Percentiles rank a stretch among this genome's conserved stretches.
Conservation (phyloP, 2,113 vertebrate genomes). For the Cololabis saira region DNA sequence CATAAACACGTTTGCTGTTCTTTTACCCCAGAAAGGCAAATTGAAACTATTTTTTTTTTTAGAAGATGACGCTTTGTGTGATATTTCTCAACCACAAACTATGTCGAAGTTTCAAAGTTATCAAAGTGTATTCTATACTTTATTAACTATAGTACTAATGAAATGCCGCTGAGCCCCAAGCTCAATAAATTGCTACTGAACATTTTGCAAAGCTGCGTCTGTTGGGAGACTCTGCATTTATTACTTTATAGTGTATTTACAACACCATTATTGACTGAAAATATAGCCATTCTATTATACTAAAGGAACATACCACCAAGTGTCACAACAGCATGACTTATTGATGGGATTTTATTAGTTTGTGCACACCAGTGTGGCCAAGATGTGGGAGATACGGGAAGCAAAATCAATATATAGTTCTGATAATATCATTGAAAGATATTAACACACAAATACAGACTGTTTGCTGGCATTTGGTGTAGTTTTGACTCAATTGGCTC, state of each 20-base stretch:
- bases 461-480: not conserved
- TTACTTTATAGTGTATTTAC: not conserved
- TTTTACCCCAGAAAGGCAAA: conserved; percentile 23
- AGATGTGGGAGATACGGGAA: not conserved
- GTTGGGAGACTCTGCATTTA: conserved; percentile 1
- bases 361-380: not conserved
- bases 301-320: not conserved
- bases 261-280: conserved; percentile 2
- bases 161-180: not conserved
- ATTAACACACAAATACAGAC: not conserved
- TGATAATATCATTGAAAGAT: conserved; percentile 9
- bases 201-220: not conserved
- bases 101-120: not conserved
- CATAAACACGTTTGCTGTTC: conserved; percentile 35
- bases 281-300: conserved; percentile 12
- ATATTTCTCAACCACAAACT: not conserved
- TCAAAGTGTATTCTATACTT: too few species aligned
- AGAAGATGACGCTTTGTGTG: too few species aligned
- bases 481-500: not conserved
- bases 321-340: conserved; percentile 13
- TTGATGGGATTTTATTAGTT: conserved; percentile 16
- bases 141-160: too few species aligned
- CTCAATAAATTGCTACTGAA: not conserved
- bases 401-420: not conserved
- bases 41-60: not conserved